Base-by-base conservation (phyloP, 2,113 vertebrate species). In the Echinops telfairi region DNA sequence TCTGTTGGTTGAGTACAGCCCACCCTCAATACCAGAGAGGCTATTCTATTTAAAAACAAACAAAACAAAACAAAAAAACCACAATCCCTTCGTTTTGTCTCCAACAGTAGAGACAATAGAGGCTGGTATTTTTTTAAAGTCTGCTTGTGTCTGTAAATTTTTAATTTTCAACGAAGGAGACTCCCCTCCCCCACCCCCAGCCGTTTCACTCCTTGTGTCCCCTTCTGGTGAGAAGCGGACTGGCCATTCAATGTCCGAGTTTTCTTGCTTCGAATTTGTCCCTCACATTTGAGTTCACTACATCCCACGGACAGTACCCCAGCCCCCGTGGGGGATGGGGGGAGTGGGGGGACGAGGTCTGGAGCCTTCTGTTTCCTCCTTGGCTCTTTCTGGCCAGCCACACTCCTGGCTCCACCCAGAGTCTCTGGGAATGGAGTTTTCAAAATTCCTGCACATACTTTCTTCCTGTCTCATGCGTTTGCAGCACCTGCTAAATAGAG, bases 51-150 rank as follows among this genome's bases (percentile, higher is more conserved):
- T 53, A 12, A 53, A 53, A 53, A 53, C 47, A 53, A 53, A 53
- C 47, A 53, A 53, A 53, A 53, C 47, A 53, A 53, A 53, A 76
- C 1, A 19, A 88, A 73, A 6, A 77, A 40, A 40, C 40, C 10
- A 0, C 25, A 75, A n/a, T 40, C 36, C 20, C 4, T 27, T 36
- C 53, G 20, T 22, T 95, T 71, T 70, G 47, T 75, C 77, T 96
- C 58, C 71, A 47, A 22, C 40, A 33, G 40, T 62, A 6, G 36
- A 25, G 53, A 38, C 60, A 62, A 5, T 25, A 62, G 23, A 90
- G 25, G n/a, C 53, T 73, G 88, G 77, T 71, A 40, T 9, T 79
- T 91, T 87, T 43, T 27, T 23, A 62, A 83, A 93, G 77, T 75
- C 71, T 70, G n/a, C 40, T n/a, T 15, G 8, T 60, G 14, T 58